Conservation (phyloP, 1,140 invertebrate genomes). For the Capitella teleta region DNA sequence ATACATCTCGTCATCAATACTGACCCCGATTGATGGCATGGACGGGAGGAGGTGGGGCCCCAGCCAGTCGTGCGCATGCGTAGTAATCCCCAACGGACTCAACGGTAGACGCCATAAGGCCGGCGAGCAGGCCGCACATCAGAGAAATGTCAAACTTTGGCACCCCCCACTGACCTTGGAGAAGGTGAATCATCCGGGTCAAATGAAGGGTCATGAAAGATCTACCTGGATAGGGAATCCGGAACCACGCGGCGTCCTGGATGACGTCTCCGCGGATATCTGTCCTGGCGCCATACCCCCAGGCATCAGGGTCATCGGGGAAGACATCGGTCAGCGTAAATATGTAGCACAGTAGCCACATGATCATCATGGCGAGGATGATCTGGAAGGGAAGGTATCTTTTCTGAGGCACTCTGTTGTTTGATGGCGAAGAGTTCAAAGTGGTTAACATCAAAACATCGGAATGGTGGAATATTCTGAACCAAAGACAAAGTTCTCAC, state of each 20-base stretch:
- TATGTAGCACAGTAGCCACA: slow-evolving; percentile 67
- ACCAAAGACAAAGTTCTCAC: no score
- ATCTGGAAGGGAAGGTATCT: slow-evolving; percentile 2
- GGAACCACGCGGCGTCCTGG: slow-evolving; percentile 66
- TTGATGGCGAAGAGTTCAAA: no score
- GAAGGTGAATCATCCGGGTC: no score
- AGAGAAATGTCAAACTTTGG: slow-evolving; percentile 26
- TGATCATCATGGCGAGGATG: slow-evolving; percentile 63
- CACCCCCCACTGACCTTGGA: slow-evolving; percentile 27
- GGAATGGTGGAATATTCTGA: no score
- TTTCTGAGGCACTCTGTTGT: not conserved
- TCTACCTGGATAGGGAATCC: slow-evolving; percentile 75
- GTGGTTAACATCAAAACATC: no score
- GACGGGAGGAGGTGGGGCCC: slow-evolving; percentile 3
- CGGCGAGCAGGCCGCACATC: slow-evolving; percentile 32
- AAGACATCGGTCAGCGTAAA: slow-evolving; percentile 59
- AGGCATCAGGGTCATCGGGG: slow-evolving; percentile 29
- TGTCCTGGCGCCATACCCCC: slow-evolving; percentile 60
- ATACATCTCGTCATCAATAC: no score
- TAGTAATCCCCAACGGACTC: slow-evolving; percentile 38
- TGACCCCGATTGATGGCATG: slow-evolving; percentile 13
- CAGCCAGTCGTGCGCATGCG: slow-evolving; percentile 20
- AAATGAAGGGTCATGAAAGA: no score
- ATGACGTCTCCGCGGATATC: slow-evolving; percentile 65
- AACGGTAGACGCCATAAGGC: slow-evolving; percentile 29